phyloP scores from a whole-genome alignment of 2,113 vertebrate genomes.

The Lonchura striata region DNA sequence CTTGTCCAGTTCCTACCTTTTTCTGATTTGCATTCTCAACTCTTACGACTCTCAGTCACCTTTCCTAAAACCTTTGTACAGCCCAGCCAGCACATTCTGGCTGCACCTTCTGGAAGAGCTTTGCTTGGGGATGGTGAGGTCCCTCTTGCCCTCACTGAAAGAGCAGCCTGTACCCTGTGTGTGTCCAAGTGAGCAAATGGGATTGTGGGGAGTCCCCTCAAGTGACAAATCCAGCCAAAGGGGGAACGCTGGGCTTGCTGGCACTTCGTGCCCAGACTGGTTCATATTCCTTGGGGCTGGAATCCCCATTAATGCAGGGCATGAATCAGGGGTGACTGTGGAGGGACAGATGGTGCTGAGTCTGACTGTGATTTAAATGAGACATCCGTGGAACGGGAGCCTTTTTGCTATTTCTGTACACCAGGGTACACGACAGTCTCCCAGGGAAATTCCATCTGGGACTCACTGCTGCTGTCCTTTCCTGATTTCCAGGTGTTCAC shows the following conservation, averaged over 20 bases:
- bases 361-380: neutral
- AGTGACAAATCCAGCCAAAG: neutral
- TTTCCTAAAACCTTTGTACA: neutral
- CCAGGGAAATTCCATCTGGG: neutral
- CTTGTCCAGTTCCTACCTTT: neutral
- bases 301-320: neutral
- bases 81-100: neutral
- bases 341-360: neutral
- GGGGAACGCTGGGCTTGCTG: neutral
- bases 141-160: neutral
- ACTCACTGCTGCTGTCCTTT: neutral
- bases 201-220: neutral
- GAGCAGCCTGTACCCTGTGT: neutral
- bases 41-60: neutral
- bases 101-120: neutral
- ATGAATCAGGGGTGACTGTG: neutral
- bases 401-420: neutral
- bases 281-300: neutral
- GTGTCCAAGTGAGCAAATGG: neutral
- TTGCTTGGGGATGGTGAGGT: neutral
- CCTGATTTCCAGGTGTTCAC: constrained; percentile 7
- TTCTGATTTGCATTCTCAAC: neutral
- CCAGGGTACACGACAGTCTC: neutral
- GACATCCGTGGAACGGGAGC: neutral
- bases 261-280: neutral